phyloP scores from a whole-genome alignment of 2,888 invertebrate genomes.

The Ganaspis brasiliensis region DNA sequence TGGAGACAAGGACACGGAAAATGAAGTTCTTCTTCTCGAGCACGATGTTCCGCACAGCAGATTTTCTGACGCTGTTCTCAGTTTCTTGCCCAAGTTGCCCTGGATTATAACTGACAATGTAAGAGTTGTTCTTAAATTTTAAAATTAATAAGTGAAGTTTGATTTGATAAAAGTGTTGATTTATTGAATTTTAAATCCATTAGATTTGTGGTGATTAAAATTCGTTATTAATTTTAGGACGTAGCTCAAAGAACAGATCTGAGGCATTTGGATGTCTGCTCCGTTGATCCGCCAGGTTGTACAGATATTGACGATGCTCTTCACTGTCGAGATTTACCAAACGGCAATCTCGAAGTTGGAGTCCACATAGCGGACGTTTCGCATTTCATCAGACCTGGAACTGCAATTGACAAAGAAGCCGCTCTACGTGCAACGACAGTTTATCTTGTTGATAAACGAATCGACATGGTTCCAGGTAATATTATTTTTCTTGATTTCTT shows the following conservation, averaged over 20 bases:
- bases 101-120: constrained; percentile 94
- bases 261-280: constrained; percentile 92
- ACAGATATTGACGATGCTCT: constrained; percentile 99
- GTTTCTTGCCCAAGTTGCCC: constrained; percentile 93
- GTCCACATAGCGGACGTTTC: constrained; percentile 99
- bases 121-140: constrained; percentile 62
- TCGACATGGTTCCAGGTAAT: constrained; percentile 90
- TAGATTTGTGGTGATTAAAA: too few relatives aligned
- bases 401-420: constrained; percentile 95
- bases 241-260: constrained; percentile 90
- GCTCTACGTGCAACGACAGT: constrained; percentile 97
- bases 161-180: too few relatives aligned
- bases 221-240: constrained; percentile 82
- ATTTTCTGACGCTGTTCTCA: constrained; percentile 96
- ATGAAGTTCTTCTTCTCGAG: constrained; percentile 96
- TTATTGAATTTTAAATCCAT: too few relatives aligned
- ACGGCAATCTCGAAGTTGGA: constrained; percentile 92
- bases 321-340: constrained; percentile 90
- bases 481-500: constrained; percentile 16
- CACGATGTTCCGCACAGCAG: constrained; percentile 98
- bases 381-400: constrained; percentile 96
- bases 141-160: constrained; percentile 21
- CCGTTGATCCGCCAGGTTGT: constrained; percentile 99
- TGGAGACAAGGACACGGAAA: constrained; percentile 97
- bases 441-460: constrained; percentile 95